Evolutionary conservation across 2,797 vertebrate species (phyloP).

Genomic region (Siniperca obscura): DNA sequence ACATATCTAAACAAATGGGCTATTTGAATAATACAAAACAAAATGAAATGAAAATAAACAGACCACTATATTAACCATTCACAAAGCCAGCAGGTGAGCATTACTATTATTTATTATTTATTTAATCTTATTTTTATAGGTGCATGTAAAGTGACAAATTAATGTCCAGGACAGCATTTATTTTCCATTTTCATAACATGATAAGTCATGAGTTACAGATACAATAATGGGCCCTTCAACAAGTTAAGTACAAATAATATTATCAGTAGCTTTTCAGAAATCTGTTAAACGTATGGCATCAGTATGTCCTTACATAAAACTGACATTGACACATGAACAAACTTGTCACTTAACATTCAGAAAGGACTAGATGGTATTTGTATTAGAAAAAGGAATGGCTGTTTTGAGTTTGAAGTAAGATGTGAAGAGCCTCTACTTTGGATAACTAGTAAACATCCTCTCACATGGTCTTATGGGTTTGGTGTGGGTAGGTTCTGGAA

Average conservation of each 20-base stretch:
- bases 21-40: background rate
- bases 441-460: slow-evolving; percentile 24
- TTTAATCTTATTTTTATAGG: background rate
- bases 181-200: slow-evolving; percentile 38
- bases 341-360: slow-evolving; percentile 29
- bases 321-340: slow-evolving; percentile 1
- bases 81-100: background rate
- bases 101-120: too few species aligned
- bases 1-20: background rate
- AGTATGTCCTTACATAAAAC: slow-evolving; percentile 1
- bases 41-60: background rate
- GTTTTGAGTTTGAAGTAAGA: background rate
- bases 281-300: slow-evolving; percentile 20
- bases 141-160: background rate
- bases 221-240: background rate
- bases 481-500: slow-evolving; percentile 68
- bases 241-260: slow-evolving; percentile 30
- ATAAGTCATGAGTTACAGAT: slow-evolving; percentile 5
- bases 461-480: slow-evolving; percentile 52
- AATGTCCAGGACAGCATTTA: slow-evolving; percentile 32
- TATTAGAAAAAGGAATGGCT: slow-evolving; percentile 45
- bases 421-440: slow-evolving; percentile 3
- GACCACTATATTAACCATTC: background rate
- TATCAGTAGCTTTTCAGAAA: slow-evolving; percentile 45
- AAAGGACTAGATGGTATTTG: background rate